Conservation (phyloP, 2,797 vertebrate genomes). For the Tenualosa ilisha region DNA sequence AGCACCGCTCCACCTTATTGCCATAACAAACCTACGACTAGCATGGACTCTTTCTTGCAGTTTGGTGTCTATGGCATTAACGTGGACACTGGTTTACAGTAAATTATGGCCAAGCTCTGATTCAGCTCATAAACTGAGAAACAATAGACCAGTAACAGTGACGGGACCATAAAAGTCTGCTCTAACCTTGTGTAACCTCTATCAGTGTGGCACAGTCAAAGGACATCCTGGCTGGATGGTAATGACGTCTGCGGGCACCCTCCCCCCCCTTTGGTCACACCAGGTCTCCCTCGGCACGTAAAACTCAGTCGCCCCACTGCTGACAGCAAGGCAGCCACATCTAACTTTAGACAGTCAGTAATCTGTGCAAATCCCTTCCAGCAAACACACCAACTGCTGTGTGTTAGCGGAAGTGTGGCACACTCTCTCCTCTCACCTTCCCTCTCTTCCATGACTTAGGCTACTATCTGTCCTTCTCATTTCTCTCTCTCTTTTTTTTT, state of each 20-base stretch:
- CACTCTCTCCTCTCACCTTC: neutral
- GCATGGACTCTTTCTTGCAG: neutral
- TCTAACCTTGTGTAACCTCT: neutral
- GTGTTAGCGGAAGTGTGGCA: neutral
- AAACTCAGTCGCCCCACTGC: neutral
- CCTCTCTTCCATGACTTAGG: neutral
- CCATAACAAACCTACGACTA: neutral
- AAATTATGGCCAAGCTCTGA: neutral
- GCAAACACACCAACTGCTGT: constrained; percentile 32
- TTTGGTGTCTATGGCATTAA: neutral
- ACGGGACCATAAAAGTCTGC: neutral
- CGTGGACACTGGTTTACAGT: neutral
- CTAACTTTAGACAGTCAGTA: constrained; percentile 63
- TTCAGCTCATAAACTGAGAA: neutral
- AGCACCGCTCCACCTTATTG: neutral
- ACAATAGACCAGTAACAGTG: neutral
- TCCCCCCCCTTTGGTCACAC: neutral
- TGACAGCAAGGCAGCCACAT: constrained; percentile 1
- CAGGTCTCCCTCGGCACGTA: neutral
- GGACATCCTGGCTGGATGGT: neutral
- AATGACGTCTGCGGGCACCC: neutral
- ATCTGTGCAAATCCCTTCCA: constrained; percentile 63
- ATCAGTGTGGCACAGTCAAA: neutral
- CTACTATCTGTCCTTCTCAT: neutral
- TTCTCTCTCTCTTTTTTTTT: neutral